Evolutionary conservation across 2,797 vertebrate genomes (phyloP).

Genomic region (Neosalanx taihuensis): DNA sequence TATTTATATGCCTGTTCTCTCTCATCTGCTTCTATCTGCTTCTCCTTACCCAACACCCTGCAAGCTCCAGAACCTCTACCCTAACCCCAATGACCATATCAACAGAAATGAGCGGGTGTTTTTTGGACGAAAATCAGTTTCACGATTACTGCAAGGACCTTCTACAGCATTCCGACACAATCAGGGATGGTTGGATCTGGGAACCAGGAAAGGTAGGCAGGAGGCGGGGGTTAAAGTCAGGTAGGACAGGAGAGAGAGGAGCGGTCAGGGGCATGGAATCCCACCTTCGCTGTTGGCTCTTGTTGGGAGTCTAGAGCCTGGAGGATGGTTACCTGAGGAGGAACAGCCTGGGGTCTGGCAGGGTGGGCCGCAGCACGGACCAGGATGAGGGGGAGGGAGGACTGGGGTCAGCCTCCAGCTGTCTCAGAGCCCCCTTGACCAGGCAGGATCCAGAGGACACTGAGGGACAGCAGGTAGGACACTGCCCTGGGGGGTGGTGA

Average conservation of each 20-base stretch:
- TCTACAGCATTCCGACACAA: constrained; percentile 52
- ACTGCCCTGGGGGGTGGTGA: background rate
- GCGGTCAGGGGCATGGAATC: background rate
- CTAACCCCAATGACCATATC: background rate
- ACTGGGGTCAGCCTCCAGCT: constrained; percentile 1
- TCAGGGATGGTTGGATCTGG: constrained; percentile 74
- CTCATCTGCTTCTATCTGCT: background rate
- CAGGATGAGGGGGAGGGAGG: constrained; percentile 2
- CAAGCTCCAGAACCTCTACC: too few relatives aligned
- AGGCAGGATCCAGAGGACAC: background rate
- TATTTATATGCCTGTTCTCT: too few relatives aligned
- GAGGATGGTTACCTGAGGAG: constrained; percentile 66
- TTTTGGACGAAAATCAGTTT: constrained; percentile 65
- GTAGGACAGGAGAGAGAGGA: too few relatives aligned
- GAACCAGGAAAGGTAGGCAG: constrained; percentile 55
- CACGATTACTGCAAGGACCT: constrained; percentile 55
- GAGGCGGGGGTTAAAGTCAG: background rate
- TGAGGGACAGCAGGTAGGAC: constrained; percentile 25
- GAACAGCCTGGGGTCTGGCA: constrained; percentile 43
- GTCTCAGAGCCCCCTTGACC: background rate
- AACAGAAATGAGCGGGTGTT: constrained; percentile 38
- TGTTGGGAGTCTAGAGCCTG: constrained; percentile 42
- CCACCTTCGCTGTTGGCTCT: background rate
- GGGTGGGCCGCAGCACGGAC: background rate
- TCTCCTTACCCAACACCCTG: too few relatives aligned